Evolutionary conservation across 2,888 invertebrate species (phyloP), one percentile per base, ranked within the genome.

Genomic region (Lochmaea crataegi): DNA sequence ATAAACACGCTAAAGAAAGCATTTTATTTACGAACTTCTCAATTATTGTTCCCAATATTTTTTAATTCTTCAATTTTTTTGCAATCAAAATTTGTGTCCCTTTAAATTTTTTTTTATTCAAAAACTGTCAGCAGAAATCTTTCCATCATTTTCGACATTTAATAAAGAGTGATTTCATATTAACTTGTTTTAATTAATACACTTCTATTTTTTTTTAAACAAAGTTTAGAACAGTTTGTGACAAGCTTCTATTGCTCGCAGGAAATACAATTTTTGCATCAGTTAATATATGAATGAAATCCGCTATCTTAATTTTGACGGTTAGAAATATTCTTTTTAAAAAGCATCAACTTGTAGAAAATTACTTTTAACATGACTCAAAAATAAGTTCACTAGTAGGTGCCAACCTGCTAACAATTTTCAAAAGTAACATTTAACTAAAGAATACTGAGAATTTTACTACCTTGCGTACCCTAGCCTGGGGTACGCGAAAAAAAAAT

Each of bases 231-330:
- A 16, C 61, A 45, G 7, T 45, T 45, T 45, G 58, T 45, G 67
- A 67, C 42, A 12, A 42, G 32, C 41, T 42, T 16, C 11, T 18
- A 32, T 48, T 60, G 41, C 48, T 53, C 16, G n/a, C 32, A 16
- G 38, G 60, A 60, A 68, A 68, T 58, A 69, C 53, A 69, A 63
- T 63, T 69, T 69, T 38, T 63, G 63, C 68, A 51, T 32, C 32
- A 32, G 32, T 26, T 26, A 26, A 26, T 26, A 26, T 26, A 5
- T 4, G 26, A 5, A 32, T 32, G 4, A 32, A 32, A 32, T 32
- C 26, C 26, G 26, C 4, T 4, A 32, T 4, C 0, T 32, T 5
- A 32, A 32, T 32, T 3, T 32, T 32, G 26, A 32, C 26, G 26
- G 26, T 32, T 32, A 32, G 26, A 32, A 32, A 32, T 32, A 32